These are phyloP conservation scores for Alaudala cheleensis DNA, from an alignment of 2,113 vertebrate species.

Conservation along the genomic window DNA sequence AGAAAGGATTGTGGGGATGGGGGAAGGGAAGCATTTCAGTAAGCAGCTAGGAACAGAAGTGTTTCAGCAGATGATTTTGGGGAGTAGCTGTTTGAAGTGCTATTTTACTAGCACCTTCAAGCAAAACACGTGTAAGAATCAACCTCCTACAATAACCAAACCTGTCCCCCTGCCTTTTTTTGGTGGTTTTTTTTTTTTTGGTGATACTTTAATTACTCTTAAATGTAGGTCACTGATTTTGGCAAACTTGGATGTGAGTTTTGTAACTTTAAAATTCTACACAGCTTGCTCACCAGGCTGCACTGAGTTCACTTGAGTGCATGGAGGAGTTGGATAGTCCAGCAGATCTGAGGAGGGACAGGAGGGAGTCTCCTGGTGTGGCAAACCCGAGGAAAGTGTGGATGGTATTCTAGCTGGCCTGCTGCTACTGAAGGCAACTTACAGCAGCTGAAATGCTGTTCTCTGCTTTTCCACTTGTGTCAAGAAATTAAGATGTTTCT, in stretches of 20 bases:
- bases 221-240: slow-evolving; percentile 29
- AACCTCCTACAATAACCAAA: background rate
- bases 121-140: background rate
- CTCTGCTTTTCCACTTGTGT: background rate
- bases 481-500: background rate
- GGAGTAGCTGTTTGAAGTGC: background rate
- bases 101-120: background rate
- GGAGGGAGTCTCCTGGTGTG: background rate
- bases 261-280: background rate
- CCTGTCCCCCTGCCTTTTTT: fast-evolving
- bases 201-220: background rate
- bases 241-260: background rate
- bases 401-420: background rate
- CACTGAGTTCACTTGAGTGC: background rate
- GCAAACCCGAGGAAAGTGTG: fast-evolving
- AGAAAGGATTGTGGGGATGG: background rate
- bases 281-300: background rate
- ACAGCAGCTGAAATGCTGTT: background rate
- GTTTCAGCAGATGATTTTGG: background rate
- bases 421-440: background rate
- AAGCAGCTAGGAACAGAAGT: background rate
- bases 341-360: background rate
- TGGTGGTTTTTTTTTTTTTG: background rate
- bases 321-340: background rate
- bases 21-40: background rate